These are phyloP conservation scores for Scaptomyza parva DNA, from an alignment of 2,888 invertebrate genomes.

Conservation along the genomic window DNA sequence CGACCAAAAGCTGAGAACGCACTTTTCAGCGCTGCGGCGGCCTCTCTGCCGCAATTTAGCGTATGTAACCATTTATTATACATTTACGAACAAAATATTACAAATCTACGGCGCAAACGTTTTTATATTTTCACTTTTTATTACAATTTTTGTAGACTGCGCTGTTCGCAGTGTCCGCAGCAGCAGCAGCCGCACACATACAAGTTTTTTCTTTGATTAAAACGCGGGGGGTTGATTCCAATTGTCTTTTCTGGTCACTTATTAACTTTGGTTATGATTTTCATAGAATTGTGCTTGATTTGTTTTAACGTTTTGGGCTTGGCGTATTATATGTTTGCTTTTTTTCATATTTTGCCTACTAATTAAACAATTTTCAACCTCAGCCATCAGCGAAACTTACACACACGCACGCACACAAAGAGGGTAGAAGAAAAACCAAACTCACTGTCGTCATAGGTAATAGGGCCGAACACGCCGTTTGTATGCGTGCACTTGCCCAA, in stretches of 20 bases:
- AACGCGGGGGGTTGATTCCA: conserved; percentile 75
- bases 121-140: conserved; percentile 63
- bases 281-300: conserved; percentile 21
- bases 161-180: conserved; percentile 60
- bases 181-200: conserved; percentile 66
- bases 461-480: conserved; percentile 59
- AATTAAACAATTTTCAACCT: conserved; percentile 76
- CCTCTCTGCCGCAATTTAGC: conserved; percentile 17
- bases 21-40: conserved; percentile 63
- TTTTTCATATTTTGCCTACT: conserved; percentile 62
- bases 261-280: conserved; percentile 21
- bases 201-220: conserved; percentile 63
- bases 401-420: conserved; percentile 60
- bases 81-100: conserved; percentile 15
- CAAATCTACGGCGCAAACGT: background rate
- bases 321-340: conserved; percentile 33
- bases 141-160: conserved; percentile 48
- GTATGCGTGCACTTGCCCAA: conserved; percentile 53
- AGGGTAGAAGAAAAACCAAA: conserved; percentile 63
- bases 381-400: conserved; percentile 70
- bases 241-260: conserved; percentile 51
- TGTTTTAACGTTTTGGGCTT: conserved; percentile 26
- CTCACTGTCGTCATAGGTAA: conserved; percentile 77
- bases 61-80: conserved; percentile 38
- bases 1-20: conserved; percentile 77